Percentiles rank a stretch among this genome's conserved stretches.
phyloP scores from a whole-genome alignment of 1,140 invertebrate species.

The Vollenhovia emeryi region DNA sequence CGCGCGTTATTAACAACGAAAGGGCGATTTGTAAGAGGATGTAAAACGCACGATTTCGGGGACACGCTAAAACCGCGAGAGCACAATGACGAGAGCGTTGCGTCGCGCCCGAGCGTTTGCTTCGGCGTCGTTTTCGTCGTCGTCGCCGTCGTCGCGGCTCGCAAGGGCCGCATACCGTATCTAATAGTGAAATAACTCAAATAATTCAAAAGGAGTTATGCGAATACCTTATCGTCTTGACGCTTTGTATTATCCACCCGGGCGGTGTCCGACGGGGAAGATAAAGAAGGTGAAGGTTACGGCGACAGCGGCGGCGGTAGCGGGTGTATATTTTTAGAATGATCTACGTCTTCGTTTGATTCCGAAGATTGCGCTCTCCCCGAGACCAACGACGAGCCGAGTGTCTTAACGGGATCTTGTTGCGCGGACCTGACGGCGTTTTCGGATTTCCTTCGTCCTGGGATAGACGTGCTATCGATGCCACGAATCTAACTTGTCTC shows the following conservation, averaged over 20 bases:
- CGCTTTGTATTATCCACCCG: conserved; percentile 79
- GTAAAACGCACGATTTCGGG: conserved; percentile 30
- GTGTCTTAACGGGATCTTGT: conserved; percentile 75
- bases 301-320: conserved; percentile 36
- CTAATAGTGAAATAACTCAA: conserved; percentile 84
- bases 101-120: conserved; percentile 37
- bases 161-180: conserved; percentile 79
- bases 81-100: conserved; percentile 15
- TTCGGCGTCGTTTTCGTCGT: conserved; percentile 46
- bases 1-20: conserved; percentile 36
- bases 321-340: conserved; percentile 79
- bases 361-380: conserved; percentile 75
- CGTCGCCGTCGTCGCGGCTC: conserved; percentile 53
- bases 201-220: conserved; percentile 83
- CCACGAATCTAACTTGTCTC: conserved; percentile 61
- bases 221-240: conserved; percentile 81
- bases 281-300: conserved; percentile 51
- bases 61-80: conserved; percentile 28
- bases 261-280: conserved; percentile 46
- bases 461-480: conserved; percentile 54
- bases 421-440: conserved; percentile 68
- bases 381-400: conserved; percentile 44
- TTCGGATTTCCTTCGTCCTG: conserved; percentile 67
- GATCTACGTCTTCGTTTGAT: conserved; percentile 80
- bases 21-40: conserved; percentile 47